Percentiles rank a stretch among this genome's conserved stretches.
phyloP scores from a whole-genome alignment of 2,797 vertebrate species.

The Lutjanus campechanus region DNA sequence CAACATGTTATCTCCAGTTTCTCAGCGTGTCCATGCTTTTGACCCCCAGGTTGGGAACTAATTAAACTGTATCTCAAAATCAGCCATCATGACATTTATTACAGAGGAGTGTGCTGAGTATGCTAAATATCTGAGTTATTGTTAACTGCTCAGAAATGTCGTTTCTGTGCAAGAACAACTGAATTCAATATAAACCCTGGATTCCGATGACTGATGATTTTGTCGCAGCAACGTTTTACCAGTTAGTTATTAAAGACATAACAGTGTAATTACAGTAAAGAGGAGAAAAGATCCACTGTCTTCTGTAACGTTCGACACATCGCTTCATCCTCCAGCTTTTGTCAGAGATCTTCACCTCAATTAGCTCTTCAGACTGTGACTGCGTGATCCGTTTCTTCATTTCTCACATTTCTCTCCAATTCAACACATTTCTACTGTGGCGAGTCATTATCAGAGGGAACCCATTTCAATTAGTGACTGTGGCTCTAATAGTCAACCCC shows the following conservation, averaged over 20 bases:
- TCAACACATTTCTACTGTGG: slow-evolving; percentile 53
- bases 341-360: slow-evolving; percentile 56
- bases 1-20: not conserved
- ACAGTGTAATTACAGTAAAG: slow-evolving; percentile 33
- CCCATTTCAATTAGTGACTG: slow-evolving; percentile 75
- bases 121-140: not conserved
- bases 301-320: slow-evolving; percentile 9
- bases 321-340: slow-evolving; percentile 32
- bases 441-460: slow-evolving; percentile 66
- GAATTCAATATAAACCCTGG: not conserved
- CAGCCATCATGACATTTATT: not conserved
- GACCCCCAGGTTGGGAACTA: not conserved
- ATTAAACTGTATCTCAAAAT: not conserved
- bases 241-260: slow-evolving; percentile 25
- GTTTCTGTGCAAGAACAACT: not conserved
- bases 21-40: not conserved
- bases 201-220: slow-evolving; percentile 10
- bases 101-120: not conserved
- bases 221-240: slow-evolving; percentile 7
- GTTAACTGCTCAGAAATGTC: not conserved
- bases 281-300: not conserved
- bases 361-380: slow-evolving; percentile 54
- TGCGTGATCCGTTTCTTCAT: slow-evolving; percentile 43
- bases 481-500: slow-evolving; percentile 71
- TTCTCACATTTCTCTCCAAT: slow-evolving; percentile 57